Percentiles rank a stretch among this genome's conserved stretches.
Conservation (phyloP, 2,797 vertebrate species). For the Agapornis canus region DNA sequence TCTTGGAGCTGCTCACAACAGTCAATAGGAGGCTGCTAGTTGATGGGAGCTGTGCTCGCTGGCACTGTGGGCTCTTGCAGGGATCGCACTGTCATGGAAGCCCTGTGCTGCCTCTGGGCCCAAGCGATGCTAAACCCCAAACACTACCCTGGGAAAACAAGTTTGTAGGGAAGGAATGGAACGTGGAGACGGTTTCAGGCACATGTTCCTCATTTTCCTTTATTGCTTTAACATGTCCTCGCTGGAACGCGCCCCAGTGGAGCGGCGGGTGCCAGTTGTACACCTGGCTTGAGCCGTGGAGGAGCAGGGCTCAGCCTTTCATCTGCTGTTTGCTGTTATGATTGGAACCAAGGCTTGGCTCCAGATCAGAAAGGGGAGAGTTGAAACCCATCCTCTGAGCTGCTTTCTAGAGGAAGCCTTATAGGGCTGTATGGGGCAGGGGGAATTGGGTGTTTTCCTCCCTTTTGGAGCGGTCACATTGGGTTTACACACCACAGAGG, state of each 20-base stretch:
- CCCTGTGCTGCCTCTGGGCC: constrained; percentile 74
- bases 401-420: constrained; percentile 25
- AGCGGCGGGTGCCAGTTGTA: constrained; percentile 23
- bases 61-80: neutral
- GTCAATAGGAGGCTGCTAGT: constrained; percentile 73
- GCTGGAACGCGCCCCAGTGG: constrained; percentile 21
- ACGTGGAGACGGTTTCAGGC: constrained; percentile 77
- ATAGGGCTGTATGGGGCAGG: neutral
- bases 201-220: constrained; percentile 84
- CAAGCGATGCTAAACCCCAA: constrained; percentile 45
- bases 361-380: constrained; percentile 51
- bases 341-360: constrained; percentile 65
- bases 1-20: neutral
- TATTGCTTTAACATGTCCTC: constrained; percentile 82
- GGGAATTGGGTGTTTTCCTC: neutral
- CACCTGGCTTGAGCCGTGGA: constrained; percentile 67
- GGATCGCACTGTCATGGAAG: neutral
- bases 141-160: constrained; percentile 63
- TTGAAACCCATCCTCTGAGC: constrained; percentile 32
- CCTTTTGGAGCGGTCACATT: neutral
- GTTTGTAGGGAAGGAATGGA: constrained; percentile 75
- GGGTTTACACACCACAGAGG: neutral
- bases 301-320: constrained; percentile 66
- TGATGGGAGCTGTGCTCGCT: neutral
- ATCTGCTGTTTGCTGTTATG: constrained; percentile 77